These are phyloP conservation scores for Leistus spinibarbis DNA, from an alignment of 2,888 invertebrate genomes.

Conservation along the genomic window DNA sequence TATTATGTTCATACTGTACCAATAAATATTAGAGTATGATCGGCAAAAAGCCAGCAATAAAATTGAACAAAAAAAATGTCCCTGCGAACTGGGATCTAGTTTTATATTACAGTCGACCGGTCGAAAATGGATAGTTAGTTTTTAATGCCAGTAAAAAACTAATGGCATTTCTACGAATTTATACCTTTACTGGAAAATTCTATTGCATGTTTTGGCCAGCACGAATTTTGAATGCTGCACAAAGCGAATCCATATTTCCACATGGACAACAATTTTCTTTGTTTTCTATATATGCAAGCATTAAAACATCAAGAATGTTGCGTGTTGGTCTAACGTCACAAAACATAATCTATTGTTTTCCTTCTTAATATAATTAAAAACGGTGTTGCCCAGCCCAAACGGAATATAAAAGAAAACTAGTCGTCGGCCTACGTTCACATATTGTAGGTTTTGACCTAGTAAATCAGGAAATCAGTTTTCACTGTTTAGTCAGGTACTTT, in stretches of 20 bases:
- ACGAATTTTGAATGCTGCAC: background rate
- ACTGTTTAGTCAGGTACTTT: background rate
- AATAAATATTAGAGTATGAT: background rate
- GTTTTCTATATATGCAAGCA: too few relatives aligned
- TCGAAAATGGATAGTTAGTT: background rate
- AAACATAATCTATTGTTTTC: background rate
- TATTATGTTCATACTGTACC: background rate
- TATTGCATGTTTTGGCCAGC: background rate
- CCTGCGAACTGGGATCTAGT: background rate
- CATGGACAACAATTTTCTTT: too few relatives aligned
- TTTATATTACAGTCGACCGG: background rate
- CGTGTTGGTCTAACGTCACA: background rate
- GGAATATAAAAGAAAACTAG: background rate
- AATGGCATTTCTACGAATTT: background rate
- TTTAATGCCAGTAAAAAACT: background rate
- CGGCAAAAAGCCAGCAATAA: background rate
- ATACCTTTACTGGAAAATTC: background rate
- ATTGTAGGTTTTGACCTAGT: background rate
- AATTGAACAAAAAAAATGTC: background rate
- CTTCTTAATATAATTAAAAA: background rate
- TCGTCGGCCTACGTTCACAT: background rate
- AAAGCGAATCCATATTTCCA: background rate
- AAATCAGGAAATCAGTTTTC: background rate
- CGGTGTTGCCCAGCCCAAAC: background rate
- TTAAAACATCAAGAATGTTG: background rate